These are phyloP conservation scores for Toxotes lorentzi DNA, from an alignment of 2,797 vertebrate species.

Conservation along the genomic window DNA sequence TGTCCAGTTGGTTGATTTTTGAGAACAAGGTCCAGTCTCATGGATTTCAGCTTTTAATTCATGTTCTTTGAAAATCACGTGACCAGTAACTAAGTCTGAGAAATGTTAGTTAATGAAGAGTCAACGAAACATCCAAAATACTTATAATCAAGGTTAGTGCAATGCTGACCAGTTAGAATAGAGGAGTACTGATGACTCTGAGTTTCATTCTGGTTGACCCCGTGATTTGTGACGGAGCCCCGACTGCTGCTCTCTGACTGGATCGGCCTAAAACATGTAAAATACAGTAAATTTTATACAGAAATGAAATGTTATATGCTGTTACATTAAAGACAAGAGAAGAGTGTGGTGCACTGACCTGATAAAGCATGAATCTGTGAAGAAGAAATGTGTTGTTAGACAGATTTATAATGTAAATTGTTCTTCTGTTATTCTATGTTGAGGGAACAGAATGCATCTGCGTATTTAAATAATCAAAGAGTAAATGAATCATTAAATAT, in stretches of 20 bases:
- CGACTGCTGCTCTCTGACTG: not conserved
- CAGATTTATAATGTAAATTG: not conserved
- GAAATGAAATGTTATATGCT: not conserved
- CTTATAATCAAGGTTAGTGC: not conserved
- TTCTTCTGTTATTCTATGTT: not conserved
- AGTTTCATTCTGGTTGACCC: not conserved
- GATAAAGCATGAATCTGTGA: not conserved
- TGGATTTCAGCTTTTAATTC: too few relatives aligned
- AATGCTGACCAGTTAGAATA: conserved; percentile 1
- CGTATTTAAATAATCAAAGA: not conserved
- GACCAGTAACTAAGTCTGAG: too few relatives aligned
- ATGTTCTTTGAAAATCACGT: too few relatives aligned
- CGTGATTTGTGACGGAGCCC: not conserved
- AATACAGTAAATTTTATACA: not conserved
- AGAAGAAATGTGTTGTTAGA: not conserved
- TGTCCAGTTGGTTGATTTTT: too few relatives aligned
- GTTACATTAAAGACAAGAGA: not conserved
- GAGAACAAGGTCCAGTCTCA: too few relatives aligned
- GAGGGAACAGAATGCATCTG: not conserved
- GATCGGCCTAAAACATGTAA: not conserved
- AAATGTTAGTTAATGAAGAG: not conserved
- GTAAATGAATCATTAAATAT: not conserved
- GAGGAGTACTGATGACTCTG: not conserved
- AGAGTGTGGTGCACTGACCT: conserved; percentile 14
- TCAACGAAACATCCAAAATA: not conserved